Conservation (phyloP, 1,140 invertebrate species). For the Coelopa frigida region DNA sequence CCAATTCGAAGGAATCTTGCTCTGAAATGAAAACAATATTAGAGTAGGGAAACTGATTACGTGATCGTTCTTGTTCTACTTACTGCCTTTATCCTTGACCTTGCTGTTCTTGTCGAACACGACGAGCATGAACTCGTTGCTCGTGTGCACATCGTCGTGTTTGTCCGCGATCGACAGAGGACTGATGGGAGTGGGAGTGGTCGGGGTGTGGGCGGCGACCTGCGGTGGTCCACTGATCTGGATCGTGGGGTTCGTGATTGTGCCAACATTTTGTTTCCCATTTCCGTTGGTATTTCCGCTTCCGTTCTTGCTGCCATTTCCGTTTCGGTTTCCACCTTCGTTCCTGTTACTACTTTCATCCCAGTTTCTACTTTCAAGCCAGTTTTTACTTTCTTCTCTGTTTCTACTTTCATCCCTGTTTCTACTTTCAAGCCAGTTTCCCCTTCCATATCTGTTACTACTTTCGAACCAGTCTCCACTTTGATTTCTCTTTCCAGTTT, state of each 20-base stretch:
- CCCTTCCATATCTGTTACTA: neutral
- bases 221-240: conserved; percentile 36
- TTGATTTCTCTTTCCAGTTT: neutral
- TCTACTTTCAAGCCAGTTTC: neutral
- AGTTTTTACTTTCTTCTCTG: neutral
- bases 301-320: conserved; percentile 5
- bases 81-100: conserved; percentile 46
- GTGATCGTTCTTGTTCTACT: no score
- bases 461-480: neutral
- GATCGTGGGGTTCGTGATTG: conserved; percentile 28
- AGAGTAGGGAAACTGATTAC: neutral
- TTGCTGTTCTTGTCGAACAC: conserved; percentile 56
- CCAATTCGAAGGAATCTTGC: conserved; percentile 54
- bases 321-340: neutral
- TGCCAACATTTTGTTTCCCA: conserved; percentile 8
- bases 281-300: neutral
- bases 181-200: neutral
- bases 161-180: conserved; percentile 24
- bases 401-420: neutral
- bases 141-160: conserved; percentile 43
- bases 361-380: neutral
- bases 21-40: conserved; percentile 22
- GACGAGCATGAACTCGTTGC: conserved; percentile 72
- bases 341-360: conserved; percentile 1
- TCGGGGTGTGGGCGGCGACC: neutral